Evolutionary conservation across 2,797 vertebrate genomes (phyloP), one percentile per base, ranked within the genome.

Genomic region (Rachycentron canadum): DNA sequence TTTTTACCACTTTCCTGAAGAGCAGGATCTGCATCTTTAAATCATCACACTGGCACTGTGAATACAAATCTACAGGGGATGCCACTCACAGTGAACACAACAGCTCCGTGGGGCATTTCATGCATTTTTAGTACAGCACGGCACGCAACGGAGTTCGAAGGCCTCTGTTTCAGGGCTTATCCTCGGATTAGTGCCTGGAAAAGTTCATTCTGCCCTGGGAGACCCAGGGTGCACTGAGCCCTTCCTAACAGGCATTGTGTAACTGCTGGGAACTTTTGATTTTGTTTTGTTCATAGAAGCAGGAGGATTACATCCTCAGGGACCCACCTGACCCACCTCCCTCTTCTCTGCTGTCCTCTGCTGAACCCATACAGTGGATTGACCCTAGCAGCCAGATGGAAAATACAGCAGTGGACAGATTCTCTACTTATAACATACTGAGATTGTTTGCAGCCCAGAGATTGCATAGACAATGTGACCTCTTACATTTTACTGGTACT

Each of bases 111-210:
- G 63, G 72, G 73, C 53, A 68, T 81, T 86, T 83, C 11, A 69
- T 73, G 25, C 68, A 73, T 88, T 84, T 90, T 82, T 56, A 75
- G 71, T 47, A 32, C 61, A 75, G 9, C 21, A 23, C 64, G 70
- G 73, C 73, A 76, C 60, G 68, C 84, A 84, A 68, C 58, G 7
- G 81, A 75, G 85, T 83, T 84, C 78, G 57, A 85, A 86, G 78
- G 78, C 75, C 84, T 90, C 73, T 53, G 79, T 88, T 90, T 84
- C 60, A 52, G 86, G 76, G 84, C 68, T 92, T 93, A 92, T 86
- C 73, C 73, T 63, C 60, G 57, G 92, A 94, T 95, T 95, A 92
- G 85, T 81, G 83, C 86, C 91, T 92, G 90, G 87, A 94, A 94
- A 93, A 90, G 90, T 92, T 90, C 81, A 90, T 89, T 89, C 82